A percentile compares a stretch with the other conserved stretches of the same genome.
These are phyloP conservation scores for Halocynthia aurantium DNA, from an alignment of 23 tunicate species.

Conservation along the genomic window DNA sequence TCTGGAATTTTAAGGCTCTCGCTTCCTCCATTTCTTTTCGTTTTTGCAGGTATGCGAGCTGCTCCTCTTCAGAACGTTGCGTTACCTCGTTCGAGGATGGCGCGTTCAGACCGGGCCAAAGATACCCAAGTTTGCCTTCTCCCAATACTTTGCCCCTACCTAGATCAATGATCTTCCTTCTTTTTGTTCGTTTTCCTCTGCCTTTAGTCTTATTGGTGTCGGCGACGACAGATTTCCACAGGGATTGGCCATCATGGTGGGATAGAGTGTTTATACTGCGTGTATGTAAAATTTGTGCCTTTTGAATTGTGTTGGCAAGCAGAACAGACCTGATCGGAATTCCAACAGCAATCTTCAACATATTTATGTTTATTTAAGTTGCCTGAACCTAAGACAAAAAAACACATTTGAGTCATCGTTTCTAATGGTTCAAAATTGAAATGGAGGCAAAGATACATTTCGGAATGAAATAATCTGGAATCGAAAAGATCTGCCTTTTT, in stretches of 20 bases:
- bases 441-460: no score
- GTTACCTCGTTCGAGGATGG: not conserved
- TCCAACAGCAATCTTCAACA: no score
- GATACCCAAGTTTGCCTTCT: slow-evolving; percentile 49
- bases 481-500: no score
- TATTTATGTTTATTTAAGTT: no score
- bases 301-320: no score
- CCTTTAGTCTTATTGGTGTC: slow-evolving; percentile 27
- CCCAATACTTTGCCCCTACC: slow-evolving; percentile 45
- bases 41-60: slow-evolving; percentile 29
- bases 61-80: slow-evolving; percentile 40
- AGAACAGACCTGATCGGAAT: no score
- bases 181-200: slow-evolving; percentile 71
- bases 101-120: slow-evolving; percentile 86
- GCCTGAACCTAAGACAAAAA: no score
- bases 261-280: no score
- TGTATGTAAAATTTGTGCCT: no score
- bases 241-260: slow-evolving; percentile 3
- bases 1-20: not conserved
- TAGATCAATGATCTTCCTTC: slow-evolving; percentile 40
- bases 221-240: slow-evolving; percentile 23
- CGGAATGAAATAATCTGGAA: no score
- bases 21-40: not conserved
- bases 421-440: no score
- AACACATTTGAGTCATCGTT: no score